Conservation (phyloP, 2,113 vertebrate genomes). For the Lathamus discolor region DNA sequence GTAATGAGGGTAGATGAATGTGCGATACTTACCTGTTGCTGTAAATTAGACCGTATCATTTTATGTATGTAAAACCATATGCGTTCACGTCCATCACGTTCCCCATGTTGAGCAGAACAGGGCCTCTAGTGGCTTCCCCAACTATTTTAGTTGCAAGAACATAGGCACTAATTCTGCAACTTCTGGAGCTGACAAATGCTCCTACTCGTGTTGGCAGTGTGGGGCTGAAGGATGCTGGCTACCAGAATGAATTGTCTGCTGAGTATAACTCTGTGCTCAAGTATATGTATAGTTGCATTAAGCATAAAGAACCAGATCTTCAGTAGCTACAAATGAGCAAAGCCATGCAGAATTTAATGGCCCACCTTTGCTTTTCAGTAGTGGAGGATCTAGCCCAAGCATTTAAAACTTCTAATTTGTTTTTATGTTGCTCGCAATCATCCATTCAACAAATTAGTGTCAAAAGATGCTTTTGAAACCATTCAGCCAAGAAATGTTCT, state of each 20-base stretch:
- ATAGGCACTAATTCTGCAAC: neutral
- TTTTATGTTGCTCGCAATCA: conserved; percentile 37
- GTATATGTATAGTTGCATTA: neutral
- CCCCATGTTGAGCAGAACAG: neutral
- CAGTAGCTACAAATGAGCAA: neutral
- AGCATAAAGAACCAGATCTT: neutral
- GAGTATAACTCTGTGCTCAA: neutral
- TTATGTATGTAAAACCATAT: neutral
- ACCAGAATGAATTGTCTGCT: neutral
- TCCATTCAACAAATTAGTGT: conserved; percentile 57
- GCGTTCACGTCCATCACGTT: neutral
- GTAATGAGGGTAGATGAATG: neutral
- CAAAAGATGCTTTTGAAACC: conserved; percentile 46
- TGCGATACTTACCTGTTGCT: neutral
- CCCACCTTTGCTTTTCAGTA: neutral
- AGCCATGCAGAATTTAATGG: neutral
- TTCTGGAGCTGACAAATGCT: neutral
- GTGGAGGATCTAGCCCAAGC: neutral
- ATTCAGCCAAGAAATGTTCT: conserved; percentile 43
- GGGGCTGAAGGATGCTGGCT: neutral
- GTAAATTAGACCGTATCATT: neutral
- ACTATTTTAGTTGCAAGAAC: neutral
- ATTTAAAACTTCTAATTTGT: conserved; percentile 56
- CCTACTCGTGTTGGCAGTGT: neutral
- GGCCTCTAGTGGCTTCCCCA: neutral